Percentiles rank a stretch among this genome's conserved stretches.
phyloP scores from a whole-genome alignment of 2,888 invertebrate species.

The Ectemnius lituratus region DNA sequence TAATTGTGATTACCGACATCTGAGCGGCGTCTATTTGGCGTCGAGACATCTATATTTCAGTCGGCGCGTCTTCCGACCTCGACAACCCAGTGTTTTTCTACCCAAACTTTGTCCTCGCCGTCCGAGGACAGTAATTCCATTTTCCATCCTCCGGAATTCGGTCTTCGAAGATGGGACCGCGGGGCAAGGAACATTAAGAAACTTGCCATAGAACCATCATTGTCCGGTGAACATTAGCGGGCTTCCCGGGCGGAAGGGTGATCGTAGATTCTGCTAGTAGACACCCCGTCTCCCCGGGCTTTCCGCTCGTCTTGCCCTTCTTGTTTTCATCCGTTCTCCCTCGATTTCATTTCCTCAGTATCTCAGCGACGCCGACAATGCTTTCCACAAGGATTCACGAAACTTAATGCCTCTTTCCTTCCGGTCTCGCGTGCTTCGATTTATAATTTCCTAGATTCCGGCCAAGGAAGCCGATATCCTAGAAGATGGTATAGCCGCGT shows the following conservation, averaged over 20 bases:
- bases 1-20: too few species aligned
- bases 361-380: slow-evolving; percentile 28
- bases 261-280: slow-evolving; percentile 4
- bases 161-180: too few species aligned
- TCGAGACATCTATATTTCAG: too few species aligned
- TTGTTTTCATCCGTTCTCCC: slow-evolving; percentile 1
- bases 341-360: slow-evolving; percentile 41
- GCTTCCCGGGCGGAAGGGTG: slow-evolving; percentile 5
- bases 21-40: too few species aligned
- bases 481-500: slow-evolving; percentile 5
- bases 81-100: too few species aligned
- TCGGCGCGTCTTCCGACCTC: too few species aligned
- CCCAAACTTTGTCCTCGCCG: too few species aligned
- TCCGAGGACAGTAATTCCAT: too few species aligned
- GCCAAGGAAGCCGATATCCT: slow-evolving; percentile 39
- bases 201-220: slow-evolving; percentile 45
- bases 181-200: slow-evolving; percentile 46
- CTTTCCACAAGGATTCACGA: slow-evolving; percentile 34
- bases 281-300: slow-evolving; percentile 6
- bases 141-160: too few species aligned
- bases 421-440: slow-evolving; percentile 20
- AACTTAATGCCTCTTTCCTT: slow-evolving; percentile 45
- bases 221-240: slow-evolving; percentile 33
- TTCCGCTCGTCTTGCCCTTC: slow-evolving; percentile 7
- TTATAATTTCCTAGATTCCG: slow-evolving; percentile 31